Percentiles rank a stretch among this genome's conserved stretches.
Evolutionary conservation across 2,797 vertebrate species (phyloP).

Genomic region (Allobates femoralis): DNA sequence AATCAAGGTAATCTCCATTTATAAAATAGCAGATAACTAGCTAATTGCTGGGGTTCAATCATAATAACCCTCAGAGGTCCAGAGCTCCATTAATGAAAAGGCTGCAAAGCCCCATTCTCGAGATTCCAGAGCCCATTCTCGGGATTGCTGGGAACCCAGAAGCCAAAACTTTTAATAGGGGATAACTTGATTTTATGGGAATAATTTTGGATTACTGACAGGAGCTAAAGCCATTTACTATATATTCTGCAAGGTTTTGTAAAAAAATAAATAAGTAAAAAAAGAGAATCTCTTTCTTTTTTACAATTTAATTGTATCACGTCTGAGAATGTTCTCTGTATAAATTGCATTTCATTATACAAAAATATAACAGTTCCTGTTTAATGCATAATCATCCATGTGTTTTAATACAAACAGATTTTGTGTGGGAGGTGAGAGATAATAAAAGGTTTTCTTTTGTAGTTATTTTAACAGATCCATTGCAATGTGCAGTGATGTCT

Average conservation of each 20-base stretch:
- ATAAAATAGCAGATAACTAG: no score
- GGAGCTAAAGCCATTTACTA: no score
- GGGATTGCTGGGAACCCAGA: no score
- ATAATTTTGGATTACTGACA: no score
- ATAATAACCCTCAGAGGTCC: no score
- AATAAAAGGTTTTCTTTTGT: constrained; percentile 10
- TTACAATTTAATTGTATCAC: not conserved
- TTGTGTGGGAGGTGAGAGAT: not conserved
- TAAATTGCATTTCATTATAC: not conserved
- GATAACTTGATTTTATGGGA: no score
- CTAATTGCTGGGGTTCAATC: no score
- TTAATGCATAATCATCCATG: constrained; percentile 9
- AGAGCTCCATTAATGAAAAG: no score
- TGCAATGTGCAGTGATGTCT: not conserved
- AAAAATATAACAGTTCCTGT: not conserved
- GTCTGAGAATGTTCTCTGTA: not conserved
- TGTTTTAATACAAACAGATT: constrained; percentile 20
- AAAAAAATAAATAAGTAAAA: not conserved
- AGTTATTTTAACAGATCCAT: not conserved
- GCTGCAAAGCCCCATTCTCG: no score
- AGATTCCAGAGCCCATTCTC: no score
- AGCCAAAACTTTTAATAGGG: no score
- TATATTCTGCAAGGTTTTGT: not conserved
- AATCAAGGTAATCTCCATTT: no score
- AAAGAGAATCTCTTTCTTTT: not conserved